Evolutionary conservation across 2,888 invertebrate genomes (phyloP), one percentile per base, ranked within the genome.

Genomic region (Brachyptera putata): DNA sequence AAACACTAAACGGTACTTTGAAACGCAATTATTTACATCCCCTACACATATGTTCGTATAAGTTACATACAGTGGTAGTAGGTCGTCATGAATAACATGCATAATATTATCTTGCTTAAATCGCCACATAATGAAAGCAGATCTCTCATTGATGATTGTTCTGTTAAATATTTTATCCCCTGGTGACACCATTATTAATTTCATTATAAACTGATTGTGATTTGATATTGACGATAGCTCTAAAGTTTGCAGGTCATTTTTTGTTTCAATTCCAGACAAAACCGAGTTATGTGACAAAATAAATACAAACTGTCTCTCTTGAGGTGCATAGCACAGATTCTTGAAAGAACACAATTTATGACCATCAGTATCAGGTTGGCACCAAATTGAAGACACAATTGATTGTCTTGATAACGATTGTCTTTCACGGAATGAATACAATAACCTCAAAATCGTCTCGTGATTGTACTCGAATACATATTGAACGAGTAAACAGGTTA

Each of bases 41-140:
- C 68, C 67, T 18, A 46, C 37, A 57, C 68, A 68, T 9, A 74
- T 62, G 34, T 70, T 66, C 22, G 70, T 66, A 49, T 72, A 68
- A 4, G 76, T 76, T 36, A 69, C 63, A 67, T 69, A 74, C 13
- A 77, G 60, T 1, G 79, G 79, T 14, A 79, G 63, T 1, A 79
- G 67, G 66, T 79, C 79, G 69, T 79, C 79, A 68, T 79, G 79
- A 39, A 79, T 67, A 7, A 76, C 74, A 70, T 79, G 79, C 78
- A 79, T 78, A n/a, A 79, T 67, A 67, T 79, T 79, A 64, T 77
- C 77, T 1, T 77, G 74, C 64, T 78, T 76, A 65, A 79, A 79
- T 9, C 78, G 69, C 49, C 69, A 69, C 18, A 77, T 65, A 3
- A 76, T 61, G 30, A 77, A 66, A 3, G 63, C 60, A 36, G 63